A percentile compares a stretch with the other conserved stretches of the same genome.
phyloP scores from a whole-genome alignment of 2,888 invertebrate genomes.

The Tyria jacobaeae region DNA sequence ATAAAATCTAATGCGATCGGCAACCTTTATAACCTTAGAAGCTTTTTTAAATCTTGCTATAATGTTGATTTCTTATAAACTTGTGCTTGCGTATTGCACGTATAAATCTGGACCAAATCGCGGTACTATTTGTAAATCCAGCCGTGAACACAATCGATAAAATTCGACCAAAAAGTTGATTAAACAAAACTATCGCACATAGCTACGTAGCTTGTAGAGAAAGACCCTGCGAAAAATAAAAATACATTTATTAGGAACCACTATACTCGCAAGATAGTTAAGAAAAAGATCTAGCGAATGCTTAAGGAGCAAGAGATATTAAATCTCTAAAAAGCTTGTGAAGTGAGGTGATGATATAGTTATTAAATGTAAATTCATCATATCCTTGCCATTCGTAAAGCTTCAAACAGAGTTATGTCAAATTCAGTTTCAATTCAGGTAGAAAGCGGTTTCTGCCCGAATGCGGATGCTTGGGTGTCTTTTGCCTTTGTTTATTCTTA shows the following conservation, averaged over 20 bases:
- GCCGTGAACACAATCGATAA: not conserved
- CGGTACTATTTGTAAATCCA: not conserved
- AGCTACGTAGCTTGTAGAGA: not conserved
- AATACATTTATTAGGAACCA: too few relatives aligned
- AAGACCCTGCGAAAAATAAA: not conserved
- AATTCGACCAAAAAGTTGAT: not conserved
- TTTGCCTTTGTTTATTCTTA: not conserved
- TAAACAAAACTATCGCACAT: not conserved
- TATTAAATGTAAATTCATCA: too few relatives aligned
- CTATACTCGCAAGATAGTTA: too few relatives aligned
- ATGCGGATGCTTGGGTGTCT: not conserved
- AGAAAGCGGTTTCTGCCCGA: not conserved
- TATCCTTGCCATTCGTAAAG: not conserved
- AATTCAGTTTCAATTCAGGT: not conserved
- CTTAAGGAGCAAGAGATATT: not conserved
- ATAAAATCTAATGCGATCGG: slow-evolving; percentile 14
- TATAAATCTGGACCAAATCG: not conserved
- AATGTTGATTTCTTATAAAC: not conserved
- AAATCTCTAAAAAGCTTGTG: not conserved
- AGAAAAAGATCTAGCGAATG: not conserved
- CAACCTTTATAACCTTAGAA: slow-evolving; percentile 15
- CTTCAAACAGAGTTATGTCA: not conserved
- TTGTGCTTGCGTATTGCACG: not conserved
- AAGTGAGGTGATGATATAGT: not conserved
- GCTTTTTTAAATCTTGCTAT: slow-evolving; percentile 12